phyloP scores from a whole-genome alignment of 2,888 invertebrate genomes.

The Tholera decimalis region DNA sequence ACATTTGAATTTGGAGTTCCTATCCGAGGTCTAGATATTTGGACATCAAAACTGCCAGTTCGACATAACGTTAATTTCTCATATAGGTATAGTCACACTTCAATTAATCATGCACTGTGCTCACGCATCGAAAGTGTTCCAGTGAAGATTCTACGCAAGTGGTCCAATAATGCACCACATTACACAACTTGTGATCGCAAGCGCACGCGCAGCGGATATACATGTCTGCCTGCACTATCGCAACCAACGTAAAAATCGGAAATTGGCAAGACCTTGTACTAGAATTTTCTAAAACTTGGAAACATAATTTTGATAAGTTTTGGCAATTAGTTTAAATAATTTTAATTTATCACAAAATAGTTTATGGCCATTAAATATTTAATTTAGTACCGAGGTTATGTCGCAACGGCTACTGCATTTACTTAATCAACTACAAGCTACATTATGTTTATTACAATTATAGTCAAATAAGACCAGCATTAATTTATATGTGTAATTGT shows the following conservation, averaged over 20 bases:
- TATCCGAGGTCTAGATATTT: no score
- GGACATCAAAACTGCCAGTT: no score
- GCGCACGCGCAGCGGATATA: slow-evolving; percentile 57
- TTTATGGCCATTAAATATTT: slow-evolving; percentile 18
- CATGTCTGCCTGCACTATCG: slow-evolving; percentile 30
- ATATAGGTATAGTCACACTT: no score
- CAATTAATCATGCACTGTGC: slow-evolving; percentile 21
- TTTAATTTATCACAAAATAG: slow-evolving; percentile 19
- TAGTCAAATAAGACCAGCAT: not conserved
- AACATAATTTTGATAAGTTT: not conserved
- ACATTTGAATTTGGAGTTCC: no score
- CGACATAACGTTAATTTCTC: no score
- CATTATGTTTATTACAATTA: no score
- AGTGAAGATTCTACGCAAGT: slow-evolving; percentile 28
- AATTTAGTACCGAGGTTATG: not conserved
- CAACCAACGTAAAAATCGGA: slow-evolving; percentile 26
- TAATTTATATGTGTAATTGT: no score
- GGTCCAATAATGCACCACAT: slow-evolving; percentile 44
- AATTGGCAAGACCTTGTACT: slow-evolving; percentile 46
- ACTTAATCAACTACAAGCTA: not conserved
- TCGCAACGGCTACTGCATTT: not conserved
- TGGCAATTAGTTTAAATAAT: not conserved
- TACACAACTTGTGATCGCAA: slow-evolving; percentile 38
- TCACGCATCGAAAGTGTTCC: slow-evolving; percentile 41
- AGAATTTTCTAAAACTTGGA: slow-evolving; percentile 30